Evolutionary conservation across 2,113 vertebrate genomes (phyloP).

Genomic region (Halichoerus grypus): DNA sequence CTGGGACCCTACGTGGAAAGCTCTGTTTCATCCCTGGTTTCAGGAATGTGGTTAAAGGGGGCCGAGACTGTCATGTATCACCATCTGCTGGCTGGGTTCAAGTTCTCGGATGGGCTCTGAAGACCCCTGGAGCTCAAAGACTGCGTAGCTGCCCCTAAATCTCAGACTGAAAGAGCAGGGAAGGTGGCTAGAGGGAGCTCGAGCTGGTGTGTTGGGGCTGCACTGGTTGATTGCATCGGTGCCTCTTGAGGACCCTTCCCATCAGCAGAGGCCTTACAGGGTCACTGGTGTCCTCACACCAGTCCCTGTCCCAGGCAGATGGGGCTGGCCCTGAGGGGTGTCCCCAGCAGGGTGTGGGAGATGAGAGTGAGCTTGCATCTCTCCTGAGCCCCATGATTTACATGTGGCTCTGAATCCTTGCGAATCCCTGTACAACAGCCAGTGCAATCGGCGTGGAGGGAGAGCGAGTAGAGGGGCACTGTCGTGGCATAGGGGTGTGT

Average conservation of each 20-base stretch:
- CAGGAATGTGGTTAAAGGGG: background rate
- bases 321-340: background rate
- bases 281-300: background rate
- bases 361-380: background rate
- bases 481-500: background rate
- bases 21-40: background rate
- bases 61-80: rapidly evolving
- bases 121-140: background rate
- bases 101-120: background rate
- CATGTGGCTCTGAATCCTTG: background rate
- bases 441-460: background rate
- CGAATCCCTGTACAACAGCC: background rate
- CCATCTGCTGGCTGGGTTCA: background rate
- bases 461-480: background rate
- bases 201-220: background rate
- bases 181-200: too few relatives aligned
- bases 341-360: background rate
- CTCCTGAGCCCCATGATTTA: background rate
- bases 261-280: background rate
- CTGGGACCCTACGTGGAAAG: background rate
- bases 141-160: too few relatives aligned
- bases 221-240: background rate
- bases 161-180: background rate
- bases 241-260: background rate
- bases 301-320: background rate